Evolutionary conservation across 2,113 vertebrate genomes (phyloP).

Genomic region (Poecilia latipinna): DNA sequence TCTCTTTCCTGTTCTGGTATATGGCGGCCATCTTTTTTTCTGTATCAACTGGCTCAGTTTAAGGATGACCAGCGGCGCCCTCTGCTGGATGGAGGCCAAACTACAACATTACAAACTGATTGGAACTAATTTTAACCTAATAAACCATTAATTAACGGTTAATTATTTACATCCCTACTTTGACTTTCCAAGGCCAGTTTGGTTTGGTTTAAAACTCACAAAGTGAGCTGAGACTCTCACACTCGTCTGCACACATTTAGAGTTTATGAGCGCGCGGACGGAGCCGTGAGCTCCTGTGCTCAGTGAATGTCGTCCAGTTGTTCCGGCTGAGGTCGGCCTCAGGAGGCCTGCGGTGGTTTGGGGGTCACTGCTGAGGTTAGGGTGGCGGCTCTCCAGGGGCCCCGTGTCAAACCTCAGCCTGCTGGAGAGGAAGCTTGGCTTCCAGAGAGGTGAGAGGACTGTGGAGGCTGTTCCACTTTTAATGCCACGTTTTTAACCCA

Average conservation of each 20-base stretch:
- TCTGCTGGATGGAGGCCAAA: no score
- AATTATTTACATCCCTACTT: no score
- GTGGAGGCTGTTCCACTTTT: slow-evolving; percentile 6
- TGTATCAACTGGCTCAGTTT: no score
- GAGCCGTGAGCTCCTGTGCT: slow-evolving; percentile 41
- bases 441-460: slow-evolving; percentile 24
- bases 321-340: slow-evolving; percentile 33
- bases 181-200: no score
- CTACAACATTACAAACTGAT: no score
- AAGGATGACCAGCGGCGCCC: no score
- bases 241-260: slow-evolving; percentile 11
- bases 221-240: slow-evolving; percentile 52
- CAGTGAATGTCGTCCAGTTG: slow-evolving; percentile 63
- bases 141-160: no score
- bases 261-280: slow-evolving; percentile 37
- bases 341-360: slow-evolving; percentile 52
- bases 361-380: slow-evolving; percentile 65
- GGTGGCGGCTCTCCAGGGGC: slow-evolving; percentile 49
- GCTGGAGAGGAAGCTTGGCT: slow-evolving; percentile 24
- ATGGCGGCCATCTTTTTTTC: no score
- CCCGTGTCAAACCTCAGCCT: slow-evolving; percentile 61
- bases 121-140: no score
- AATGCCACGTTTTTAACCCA: slow-evolving; percentile 21
- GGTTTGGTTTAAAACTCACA: slow-evolving; percentile 10
- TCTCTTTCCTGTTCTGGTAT: no score